Evolutionary conservation across 2,113 vertebrate species (phyloP).

Genomic region (Vombatus ursinus): DNA sequence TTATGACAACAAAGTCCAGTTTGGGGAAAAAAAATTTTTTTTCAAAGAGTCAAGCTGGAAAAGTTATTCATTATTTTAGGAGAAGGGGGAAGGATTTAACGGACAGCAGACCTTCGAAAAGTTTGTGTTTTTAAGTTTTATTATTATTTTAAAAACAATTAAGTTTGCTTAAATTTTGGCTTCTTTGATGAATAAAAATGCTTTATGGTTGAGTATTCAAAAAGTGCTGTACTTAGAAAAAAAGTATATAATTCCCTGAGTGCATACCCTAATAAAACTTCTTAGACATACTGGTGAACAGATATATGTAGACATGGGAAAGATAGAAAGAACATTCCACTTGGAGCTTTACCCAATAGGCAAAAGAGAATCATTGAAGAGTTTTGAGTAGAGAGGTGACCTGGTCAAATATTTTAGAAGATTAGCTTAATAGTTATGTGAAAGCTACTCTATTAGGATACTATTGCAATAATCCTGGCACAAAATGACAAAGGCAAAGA

Average conservation of each 20-base stretch:
- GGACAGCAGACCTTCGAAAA: background rate
- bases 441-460: background rate
- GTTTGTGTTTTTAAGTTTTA: background rate
- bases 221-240: background rate
- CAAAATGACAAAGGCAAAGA: background rate
- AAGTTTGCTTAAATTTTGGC: background rate
- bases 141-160: background rate
- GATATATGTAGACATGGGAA: background rate
- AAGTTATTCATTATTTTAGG: background rate
- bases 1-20: background rate
- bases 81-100: background rate
- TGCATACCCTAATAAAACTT: background rate
- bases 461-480: background rate
- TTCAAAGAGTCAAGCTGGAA: background rate
- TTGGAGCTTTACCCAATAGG: background rate
- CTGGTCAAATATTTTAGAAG: background rate
- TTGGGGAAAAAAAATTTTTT: background rate
- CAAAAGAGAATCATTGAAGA: background rate
- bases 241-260: background rate
- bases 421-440: background rate
- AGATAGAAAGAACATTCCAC: background rate
- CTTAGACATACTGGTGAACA: background rate
- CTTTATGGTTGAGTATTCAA: background rate
- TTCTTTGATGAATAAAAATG: background rate
- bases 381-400: background rate